Conservation (phyloP, 2,113 vertebrate genomes). For the Cebus imitator region DNA sequence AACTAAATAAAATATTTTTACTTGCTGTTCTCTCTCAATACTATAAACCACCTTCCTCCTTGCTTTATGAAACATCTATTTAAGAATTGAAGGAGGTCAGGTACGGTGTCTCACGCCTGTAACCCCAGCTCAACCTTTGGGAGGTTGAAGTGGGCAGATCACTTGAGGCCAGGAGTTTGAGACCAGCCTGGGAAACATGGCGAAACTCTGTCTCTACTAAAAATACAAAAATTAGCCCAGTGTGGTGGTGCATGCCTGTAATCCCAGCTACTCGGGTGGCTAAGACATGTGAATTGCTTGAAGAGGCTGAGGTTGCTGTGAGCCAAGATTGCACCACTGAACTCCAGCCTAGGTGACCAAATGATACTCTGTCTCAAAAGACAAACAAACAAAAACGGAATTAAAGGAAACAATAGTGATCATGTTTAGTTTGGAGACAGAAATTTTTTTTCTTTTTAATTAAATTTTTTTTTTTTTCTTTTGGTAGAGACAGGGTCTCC, state of each 20-base stretch:
- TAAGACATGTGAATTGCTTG: background rate
- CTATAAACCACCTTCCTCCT: background rate
- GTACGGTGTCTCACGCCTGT: background rate
- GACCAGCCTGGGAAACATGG: background rate
- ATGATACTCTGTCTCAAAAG: background rate
- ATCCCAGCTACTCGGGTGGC: background rate
- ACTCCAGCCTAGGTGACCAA: background rate
- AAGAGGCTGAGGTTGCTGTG: background rate
- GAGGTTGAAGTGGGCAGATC: background rate
- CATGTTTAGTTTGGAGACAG: constrained; percentile 11
- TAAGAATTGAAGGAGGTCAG: background rate
- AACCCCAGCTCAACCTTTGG: background rate
- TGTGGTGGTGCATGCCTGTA: background rate
- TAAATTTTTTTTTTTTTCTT: too few species aligned
- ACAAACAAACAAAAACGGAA: background rate
- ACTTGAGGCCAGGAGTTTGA: background rate
- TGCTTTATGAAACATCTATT: constrained; percentile 19
- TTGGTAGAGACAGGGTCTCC: too few species aligned
- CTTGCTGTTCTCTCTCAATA: constrained; percentile 54
- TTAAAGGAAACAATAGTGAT: background rate
- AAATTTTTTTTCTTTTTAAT: background rate
- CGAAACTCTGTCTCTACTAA: background rate
- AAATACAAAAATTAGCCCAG: background rate
- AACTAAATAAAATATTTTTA: constrained; percentile 73
- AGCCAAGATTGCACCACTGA: background rate